Base-by-base conservation (phyloP, 2,113 vertebrate species). In the Periophthalmus modestus region DNA sequence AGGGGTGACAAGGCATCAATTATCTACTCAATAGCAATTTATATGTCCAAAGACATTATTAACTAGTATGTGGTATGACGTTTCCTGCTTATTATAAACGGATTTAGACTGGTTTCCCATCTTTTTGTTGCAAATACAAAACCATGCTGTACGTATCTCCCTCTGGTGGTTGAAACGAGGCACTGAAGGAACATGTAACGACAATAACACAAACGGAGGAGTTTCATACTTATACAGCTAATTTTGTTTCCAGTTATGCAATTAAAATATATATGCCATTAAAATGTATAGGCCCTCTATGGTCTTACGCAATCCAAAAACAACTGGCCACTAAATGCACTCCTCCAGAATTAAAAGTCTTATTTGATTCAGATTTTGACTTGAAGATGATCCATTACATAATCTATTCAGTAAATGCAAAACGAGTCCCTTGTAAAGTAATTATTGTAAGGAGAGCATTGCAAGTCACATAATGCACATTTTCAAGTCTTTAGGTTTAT, bases 151-250 rank as follows among this genome's bases (percentile, higher is more conserved):
- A 19, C 48, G 71, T 54, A 80, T 21, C 75, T 43, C 82, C 86
- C 82, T 85, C 83, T 79, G 78, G 85, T 84, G 87, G 75, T 47
- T 13, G 57, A 39, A 66, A 66, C 1, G 18, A 66, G 13, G 21
- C 39, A 62, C 39, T 69, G 23, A 48, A 12, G 4, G n/a, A 46
- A 18, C 11, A 16, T 0, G n/a, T 0, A 1, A 39, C 6, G 10
- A 18, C 19, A 55, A 10, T 21, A 55, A 9, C 18, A 19, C 36
- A 39, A 39, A 5, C 5, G 36, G 7, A 39, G 48, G 13, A 18
- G 50, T 52, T 52, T 13, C 48, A 18, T 4, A 52, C 19, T 16
- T 52, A 18, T 52, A 16, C 48, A 19, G 50, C 16, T 52, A 52
- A 16, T 52, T 52, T 52, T 52, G 50, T 52, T 43, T 43, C 6